Evolutionary conservation across 2,888 invertebrate species (phyloP), one percentile per base, ranked within the genome.

Genomic region (Caenorhabditis imperialis): DNA sequence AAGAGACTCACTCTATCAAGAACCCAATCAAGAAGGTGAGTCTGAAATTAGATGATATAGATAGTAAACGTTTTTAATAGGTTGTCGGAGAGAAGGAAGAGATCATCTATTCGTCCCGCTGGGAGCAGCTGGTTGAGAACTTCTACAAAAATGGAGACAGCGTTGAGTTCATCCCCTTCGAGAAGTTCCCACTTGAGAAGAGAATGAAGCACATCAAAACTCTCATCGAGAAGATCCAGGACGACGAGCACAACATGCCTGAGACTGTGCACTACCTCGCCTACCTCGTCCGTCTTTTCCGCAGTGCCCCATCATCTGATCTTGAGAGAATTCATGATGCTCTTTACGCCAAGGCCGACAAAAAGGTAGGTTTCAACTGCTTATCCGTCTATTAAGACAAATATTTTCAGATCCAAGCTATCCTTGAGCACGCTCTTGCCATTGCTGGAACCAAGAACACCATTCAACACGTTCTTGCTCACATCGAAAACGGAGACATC

Each of bases 221-320:
- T 14, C 42, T 75, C 40, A 60, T 79, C 45, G 47, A 71, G 30
- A 65, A 80, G 42, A 57, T 77, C 42, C 48, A 67, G 38, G 60
- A 55, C 45, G n/a, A 35, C 37, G 53, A 70, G 54, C 30, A 82
- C 37, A 60, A 76, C 78, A 65, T 38, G 22, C 70, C 60, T 51
- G 78, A 75, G 47, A 69, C 71, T 20, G 57, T 57, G 20, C 58
- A 77, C n/a, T 62, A 80, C 12, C 57, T 82, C 25, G 75, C 73
- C 33, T 65, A 77, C n/a, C 77, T 85, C 50, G 84, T 86, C 51
- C 55, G 78, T 27, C 35, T 84, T 51, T 48, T 86, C 58, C 83
- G 75, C 42, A 69, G 58, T 81, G 62, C 71, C 71, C 78, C 76
- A 12, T 53, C 74, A 45, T 57, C 67, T 4, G 82, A 86, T 35